These are phyloP conservation scores for Loriculus beryllinus DNA, from an alignment of 2,797 vertebrate species.

Conservation along the genomic window DNA sequence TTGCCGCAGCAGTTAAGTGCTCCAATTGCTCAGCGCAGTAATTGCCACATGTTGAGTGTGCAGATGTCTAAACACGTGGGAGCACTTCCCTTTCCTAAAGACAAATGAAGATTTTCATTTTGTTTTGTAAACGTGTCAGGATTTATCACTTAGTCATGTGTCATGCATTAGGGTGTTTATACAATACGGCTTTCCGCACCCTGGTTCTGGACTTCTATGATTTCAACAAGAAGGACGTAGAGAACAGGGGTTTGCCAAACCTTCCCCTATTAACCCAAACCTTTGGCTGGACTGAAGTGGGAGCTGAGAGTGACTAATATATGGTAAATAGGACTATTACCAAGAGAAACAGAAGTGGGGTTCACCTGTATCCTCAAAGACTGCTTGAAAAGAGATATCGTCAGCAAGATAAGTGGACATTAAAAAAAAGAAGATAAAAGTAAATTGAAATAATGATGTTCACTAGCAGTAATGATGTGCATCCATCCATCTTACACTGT, in stretches of 20 bases:
- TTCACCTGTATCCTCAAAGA: not conserved
- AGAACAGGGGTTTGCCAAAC: slow-evolving; percentile 32
- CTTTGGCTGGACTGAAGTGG: not conserved
- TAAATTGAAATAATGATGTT: not conserved
- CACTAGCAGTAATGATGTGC: not conserved
- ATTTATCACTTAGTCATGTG: slow-evolving; percentile 76
- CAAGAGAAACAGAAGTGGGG: not conserved
- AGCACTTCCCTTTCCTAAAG: slow-evolving; percentile 74
- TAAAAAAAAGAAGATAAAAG: not conserved
- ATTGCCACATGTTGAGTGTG: slow-evolving; percentile 82
- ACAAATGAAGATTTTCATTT: slow-evolving; percentile 79
- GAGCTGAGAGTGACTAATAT: not conserved
- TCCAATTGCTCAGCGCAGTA: slow-evolving; percentile 80
- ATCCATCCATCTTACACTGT: not conserved
- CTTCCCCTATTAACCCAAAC: slow-evolving; percentile 16
- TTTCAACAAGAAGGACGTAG: slow-evolving; percentile 68
- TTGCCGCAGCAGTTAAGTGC: slow-evolving; percentile 75
- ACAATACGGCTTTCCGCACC: slow-evolving; percentile 73
- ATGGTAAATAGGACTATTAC: not conserved
- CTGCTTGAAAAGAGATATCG: not conserved
- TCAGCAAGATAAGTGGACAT: not conserved
- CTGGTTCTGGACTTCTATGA: slow-evolving; percentile 66
- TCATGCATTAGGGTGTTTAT: slow-evolving; percentile 78
- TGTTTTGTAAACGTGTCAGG: slow-evolving; percentile 83
- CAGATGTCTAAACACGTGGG: slow-evolving; percentile 83